Evolutionary conservation across 2,888 invertebrate species (phyloP).

Genomic region (Hyposoter dolosus): DNA sequence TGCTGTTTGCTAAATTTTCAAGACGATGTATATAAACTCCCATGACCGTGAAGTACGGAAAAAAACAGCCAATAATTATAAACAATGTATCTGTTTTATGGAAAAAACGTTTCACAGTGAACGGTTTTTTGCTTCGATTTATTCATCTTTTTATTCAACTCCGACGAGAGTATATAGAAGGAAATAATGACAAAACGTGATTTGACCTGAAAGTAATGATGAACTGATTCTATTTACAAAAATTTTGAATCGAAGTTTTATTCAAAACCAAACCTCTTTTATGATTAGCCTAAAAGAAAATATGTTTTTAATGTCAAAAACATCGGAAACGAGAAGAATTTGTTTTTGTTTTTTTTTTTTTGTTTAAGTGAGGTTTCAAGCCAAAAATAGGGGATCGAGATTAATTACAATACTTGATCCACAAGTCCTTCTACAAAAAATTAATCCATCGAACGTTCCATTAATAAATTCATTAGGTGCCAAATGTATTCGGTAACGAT

Average conservation of each 20-base stretch:
- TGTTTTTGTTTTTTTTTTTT: too few species aligned
- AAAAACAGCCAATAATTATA: not conserved
- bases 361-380: too few species aligned
- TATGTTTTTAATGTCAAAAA: not conserved
- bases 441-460: not conserved
- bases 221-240: not conserved
- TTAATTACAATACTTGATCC: not conserved
- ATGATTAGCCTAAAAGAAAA: too few species aligned
- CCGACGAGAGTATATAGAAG: not conserved
- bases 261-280: not conserved
- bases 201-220: not conserved
- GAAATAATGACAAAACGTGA: not conserved
- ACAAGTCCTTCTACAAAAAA: not conserved
- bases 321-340: not conserved
- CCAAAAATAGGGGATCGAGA: not conserved
- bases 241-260: not conserved
- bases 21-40: not conserved
- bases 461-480: not conserved
- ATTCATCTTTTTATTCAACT: not conserved
- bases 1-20: slow-evolving; percentile 41
- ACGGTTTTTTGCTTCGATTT: not conserved
- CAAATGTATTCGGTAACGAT: not conserved
- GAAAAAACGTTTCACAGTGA: not conserved
- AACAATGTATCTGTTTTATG: not conserved
- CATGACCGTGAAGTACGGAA: not conserved